Evolutionary conservation across 2,797 vertebrate genomes (phyloP).

Genomic region (Enteromius fasciolatus): DNA sequence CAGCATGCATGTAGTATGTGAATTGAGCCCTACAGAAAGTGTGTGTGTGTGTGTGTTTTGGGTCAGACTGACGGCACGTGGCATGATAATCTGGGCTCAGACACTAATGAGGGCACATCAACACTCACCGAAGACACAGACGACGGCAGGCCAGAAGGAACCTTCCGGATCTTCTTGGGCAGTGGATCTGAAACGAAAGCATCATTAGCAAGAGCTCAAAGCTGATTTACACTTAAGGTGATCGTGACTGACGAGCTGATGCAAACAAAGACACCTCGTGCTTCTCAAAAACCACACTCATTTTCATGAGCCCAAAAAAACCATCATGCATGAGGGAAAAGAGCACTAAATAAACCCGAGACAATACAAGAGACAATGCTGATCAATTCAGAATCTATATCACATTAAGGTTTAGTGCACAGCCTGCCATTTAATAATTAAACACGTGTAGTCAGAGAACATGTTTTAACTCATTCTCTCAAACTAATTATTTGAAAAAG

Average conservation of each 20-base stretch:
- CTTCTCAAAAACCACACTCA: neutral
- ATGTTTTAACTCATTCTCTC: neutral
- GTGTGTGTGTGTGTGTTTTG: slow-evolving; percentile 18
- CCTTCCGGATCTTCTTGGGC: slow-evolving; percentile 96
- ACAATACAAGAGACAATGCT: neutral
- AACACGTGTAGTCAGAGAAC: neutral
- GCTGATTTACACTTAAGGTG: neutral
- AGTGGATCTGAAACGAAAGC: slow-evolving; percentile 80
- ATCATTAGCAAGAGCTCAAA: slow-evolving; percentile 16
- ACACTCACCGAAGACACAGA: slow-evolving; percentile 77
- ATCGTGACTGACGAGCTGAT: neutral
- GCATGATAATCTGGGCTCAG: slow-evolving; percentile 47
- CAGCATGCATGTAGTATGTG: slow-evolving; percentile 2
- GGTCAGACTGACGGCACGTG: slow-evolving; percentile 27
- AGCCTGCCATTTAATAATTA: neutral
- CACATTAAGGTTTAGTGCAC: neutral
- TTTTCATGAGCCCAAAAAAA: neutral
- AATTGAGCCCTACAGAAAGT: neutral
- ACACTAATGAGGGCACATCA: slow-evolving; percentile 16
- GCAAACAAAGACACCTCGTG: neutral
- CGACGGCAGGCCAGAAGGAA: slow-evolving; percentile 94
- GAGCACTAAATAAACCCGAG: neutral
- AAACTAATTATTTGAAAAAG: neutral
- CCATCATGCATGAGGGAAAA: neutral
- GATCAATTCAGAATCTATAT: neutral